Evolutionary conservation across 2,888 invertebrate species (phyloP).

Genomic region (Ypsolopha scabrella): DNA sequence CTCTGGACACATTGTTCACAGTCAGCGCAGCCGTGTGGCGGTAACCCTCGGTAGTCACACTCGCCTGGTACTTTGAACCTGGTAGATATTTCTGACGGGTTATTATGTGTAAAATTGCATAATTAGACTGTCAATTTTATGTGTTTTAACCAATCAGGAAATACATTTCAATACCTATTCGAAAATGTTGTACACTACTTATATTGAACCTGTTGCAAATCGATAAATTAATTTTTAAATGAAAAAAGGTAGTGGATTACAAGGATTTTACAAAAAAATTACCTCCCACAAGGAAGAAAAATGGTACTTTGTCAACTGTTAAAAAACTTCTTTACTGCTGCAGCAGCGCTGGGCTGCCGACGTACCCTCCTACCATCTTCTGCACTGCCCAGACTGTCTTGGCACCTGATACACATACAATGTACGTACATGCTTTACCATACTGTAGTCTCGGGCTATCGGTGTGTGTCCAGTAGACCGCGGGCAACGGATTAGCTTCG

Average conservation of each 20-base stretch:
- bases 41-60: conserved; percentile 46
- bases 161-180: too few species aligned
- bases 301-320: too few species aligned
- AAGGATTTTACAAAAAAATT: too few species aligned
- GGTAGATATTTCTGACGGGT: too few species aligned
- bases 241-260: too few species aligned
- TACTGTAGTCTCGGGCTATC: conserved; percentile 70
- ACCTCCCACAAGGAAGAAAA: too few species aligned
- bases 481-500: conserved; percentile 78
- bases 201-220: too few species aligned
- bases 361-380: conserved; percentile 76
- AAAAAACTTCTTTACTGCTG: conserved; percentile 79
- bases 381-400: conserved; percentile 77
- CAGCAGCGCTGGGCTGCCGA: conserved; percentile 73
- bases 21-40: conserved; percentile 70
- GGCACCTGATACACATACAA: conserved; percentile 72
- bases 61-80: conserved; percentile 41
- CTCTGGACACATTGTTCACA: conserved; percentile 61
- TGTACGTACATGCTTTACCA: conserved; percentile 48
- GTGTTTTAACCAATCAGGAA: too few species aligned
- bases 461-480: conserved; percentile 78
- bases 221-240: too few species aligned
- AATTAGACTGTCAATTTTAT: neutral
- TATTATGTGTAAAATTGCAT: neutral
- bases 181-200: too few species aligned